These are phyloP conservation scores for Podarcis cretensis DNA, from an alignment of 2,113 vertebrate genomes.

Conservation along the genomic window DNA sequence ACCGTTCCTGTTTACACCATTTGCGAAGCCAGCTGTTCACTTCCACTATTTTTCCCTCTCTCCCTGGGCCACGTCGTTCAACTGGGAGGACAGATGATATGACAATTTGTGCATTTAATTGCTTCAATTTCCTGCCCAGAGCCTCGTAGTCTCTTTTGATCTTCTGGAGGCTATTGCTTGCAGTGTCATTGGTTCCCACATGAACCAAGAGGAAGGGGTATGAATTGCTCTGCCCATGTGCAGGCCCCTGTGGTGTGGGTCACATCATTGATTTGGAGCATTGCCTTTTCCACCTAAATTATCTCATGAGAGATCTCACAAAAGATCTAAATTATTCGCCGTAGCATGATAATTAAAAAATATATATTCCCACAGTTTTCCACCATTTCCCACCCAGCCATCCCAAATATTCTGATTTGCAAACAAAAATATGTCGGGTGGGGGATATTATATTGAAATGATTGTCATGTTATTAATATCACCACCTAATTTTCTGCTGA, in stretches of 20 bases:
- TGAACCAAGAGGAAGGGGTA: too few relatives aligned
- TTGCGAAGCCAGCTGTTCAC: too few relatives aligned
- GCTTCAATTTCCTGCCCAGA: too few relatives aligned
- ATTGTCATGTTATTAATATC: fast-evolving
- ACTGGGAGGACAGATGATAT: too few relatives aligned
- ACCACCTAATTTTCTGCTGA: neutral
- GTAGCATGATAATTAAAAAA: neutral
- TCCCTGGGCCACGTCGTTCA: too few relatives aligned
- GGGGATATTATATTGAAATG: neutral
- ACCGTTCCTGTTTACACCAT: too few relatives aligned
- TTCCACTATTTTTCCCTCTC: too few relatives aligned
- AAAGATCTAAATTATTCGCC: neutral
- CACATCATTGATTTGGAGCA: neutral
- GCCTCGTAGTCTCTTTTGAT: too few relatives aligned
- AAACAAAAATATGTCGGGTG: neutral
- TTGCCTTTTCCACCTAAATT: neutral
- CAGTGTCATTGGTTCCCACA: too few relatives aligned
- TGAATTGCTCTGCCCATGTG: neutral
- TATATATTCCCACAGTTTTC: neutral
- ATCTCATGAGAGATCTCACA: neutral
- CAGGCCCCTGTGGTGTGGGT: neutral
- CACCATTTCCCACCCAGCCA: neutral
- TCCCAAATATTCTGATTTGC: neutral
- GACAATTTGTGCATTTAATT: too few relatives aligned
- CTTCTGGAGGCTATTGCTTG: too few relatives aligned